Conservation (phyloP, 1,140 invertebrate species). For the Antheraea pernyi region DNA sequence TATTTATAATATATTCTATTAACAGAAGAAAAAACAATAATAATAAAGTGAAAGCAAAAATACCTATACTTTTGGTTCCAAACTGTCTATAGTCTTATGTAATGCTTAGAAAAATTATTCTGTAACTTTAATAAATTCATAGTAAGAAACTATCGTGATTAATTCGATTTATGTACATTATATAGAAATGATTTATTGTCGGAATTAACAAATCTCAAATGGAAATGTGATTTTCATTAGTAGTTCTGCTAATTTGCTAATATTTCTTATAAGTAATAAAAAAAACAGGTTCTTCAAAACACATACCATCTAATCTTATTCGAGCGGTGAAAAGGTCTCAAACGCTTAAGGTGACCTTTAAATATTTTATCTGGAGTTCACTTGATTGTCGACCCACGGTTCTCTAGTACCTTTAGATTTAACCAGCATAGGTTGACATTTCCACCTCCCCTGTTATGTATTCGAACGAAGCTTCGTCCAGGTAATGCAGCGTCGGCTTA, state of each 20-base stretch:
- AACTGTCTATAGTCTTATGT: no score
- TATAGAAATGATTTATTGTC: no score
- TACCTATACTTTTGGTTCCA: no score
- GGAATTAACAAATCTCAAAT: no score
- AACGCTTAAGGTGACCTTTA: constrained; percentile 60
- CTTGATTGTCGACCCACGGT: constrained; percentile 65
- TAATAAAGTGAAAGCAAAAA: no score
- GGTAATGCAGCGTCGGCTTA: constrained; percentile 34
- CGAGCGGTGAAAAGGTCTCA: constrained; percentile 38
- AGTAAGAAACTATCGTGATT: no score
- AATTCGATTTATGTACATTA: no score
- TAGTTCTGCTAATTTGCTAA: not conserved
- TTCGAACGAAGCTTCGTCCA: constrained; percentile 35
- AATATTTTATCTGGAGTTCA: constrained; percentile 71
- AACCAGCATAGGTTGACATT: constrained; percentile 51
- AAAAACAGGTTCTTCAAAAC: constrained; percentile 14
- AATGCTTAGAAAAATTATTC: no score
- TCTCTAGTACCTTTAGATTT: constrained; percentile 51
- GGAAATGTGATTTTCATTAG: no score
- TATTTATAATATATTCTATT: no score
- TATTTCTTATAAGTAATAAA: not conserved
- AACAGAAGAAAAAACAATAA: no score
- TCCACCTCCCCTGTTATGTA: constrained; percentile 38
- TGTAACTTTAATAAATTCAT: no score
- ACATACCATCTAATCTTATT: constrained; percentile 45